These are phyloP conservation scores for Ochropleura plecta DNA, from an alignment of 2,888 invertebrate species.

Conservation along the genomic window DNA sequence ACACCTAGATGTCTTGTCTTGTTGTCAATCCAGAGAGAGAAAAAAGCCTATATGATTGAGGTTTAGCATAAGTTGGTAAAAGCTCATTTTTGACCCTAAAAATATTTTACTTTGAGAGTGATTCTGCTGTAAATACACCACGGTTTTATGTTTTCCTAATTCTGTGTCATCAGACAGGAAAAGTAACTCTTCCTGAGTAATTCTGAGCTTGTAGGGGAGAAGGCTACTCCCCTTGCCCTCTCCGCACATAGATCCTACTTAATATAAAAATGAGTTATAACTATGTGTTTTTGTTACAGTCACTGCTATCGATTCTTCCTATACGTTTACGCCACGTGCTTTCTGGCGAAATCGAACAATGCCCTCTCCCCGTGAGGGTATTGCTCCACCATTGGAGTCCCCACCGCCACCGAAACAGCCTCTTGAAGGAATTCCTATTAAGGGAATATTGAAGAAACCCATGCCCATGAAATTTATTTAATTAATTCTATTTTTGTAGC, in stretches of 20 bases:
- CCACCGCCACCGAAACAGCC: constrained; percentile 75
- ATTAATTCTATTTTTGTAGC: constrained; percentile 19
- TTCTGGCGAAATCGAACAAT: constrained; percentile 73
- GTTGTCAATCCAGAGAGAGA: too few relatives aligned
- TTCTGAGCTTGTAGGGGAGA: too few relatives aligned
- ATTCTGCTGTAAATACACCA: too few relatives aligned
- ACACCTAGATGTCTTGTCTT: not conserved
- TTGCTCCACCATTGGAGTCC: constrained; percentile 76
- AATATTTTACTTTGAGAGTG: too few relatives aligned
- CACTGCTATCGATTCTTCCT: constrained; percentile 81
- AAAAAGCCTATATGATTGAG: too few relatives aligned
- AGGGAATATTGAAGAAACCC: constrained; percentile 87
- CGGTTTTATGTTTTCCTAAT: too few relatives aligned
- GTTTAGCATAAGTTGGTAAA: too few relatives aligned
- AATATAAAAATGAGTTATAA: not conserved
- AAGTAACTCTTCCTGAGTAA: too few relatives aligned
- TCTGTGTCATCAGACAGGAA: too few relatives aligned
- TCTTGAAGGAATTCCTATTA: constrained; percentile 72
- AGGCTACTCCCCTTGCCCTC: too few relatives aligned
- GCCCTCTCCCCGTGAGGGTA: constrained; percentile 69
- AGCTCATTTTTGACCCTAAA: too few relatives aligned
- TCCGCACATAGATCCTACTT: not conserved
- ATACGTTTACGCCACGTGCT: constrained; percentile 81
- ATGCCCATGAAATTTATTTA: constrained; percentile 88
- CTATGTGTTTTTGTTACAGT: constrained; percentile 71